Evolutionary conservation across 2,113 vertebrate genomes (phyloP), one percentile per base, ranked within the genome.

Genomic region (Anser cygnoides): DNA sequence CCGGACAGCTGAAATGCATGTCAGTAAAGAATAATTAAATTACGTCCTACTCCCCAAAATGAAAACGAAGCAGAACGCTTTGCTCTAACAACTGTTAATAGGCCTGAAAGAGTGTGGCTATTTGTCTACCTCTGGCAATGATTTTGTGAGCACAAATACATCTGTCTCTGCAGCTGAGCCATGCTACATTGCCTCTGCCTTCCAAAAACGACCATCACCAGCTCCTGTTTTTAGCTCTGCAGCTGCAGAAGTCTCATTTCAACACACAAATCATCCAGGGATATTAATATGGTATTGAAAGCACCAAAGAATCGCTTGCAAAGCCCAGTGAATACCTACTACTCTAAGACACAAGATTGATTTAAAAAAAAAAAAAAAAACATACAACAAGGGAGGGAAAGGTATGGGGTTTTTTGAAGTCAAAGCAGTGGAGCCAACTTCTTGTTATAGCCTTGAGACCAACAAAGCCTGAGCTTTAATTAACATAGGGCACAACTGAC

Each of bases 121-220:
- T 62, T 54, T 74, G 83, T 62, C 84, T 81, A 20, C 91, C 87
- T 54, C 91, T 93, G 87, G 89, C 84, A 95, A 71, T 46, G 55
- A 73, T 65, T 75, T 44, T 71, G 84, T 35, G 81, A 94, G 90
- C 66, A 81, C 89, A 94, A 78, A 71, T 46, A 66, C 79, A 72
- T 82, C 89, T 87, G 79, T 37, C 31, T 74, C 13, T 2, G 44
- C 87, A 87, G 87, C 73, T 95, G 84, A 91, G 79, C 87, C 87
- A 44, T 73, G 63, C 65, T 22, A 8, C 31, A 29, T 13, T 41
- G n/a, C 35, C 65, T 79, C n/a, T 75, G 43, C 26, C 66, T 70
- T 89, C 81, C 81, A 79, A 37, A 76, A 61, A 14, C 39, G 59
- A 10, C 72, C 76, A 79, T 41, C 58, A 14, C 35, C 49, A 73